Percentiles rank a stretch among this genome's conserved stretches.
These are phyloP conservation scores for Rhinolophus ferrumequinum DNA, from an alignment of 2,113 vertebrate genomes.

Conservation along the genomic window DNA sequence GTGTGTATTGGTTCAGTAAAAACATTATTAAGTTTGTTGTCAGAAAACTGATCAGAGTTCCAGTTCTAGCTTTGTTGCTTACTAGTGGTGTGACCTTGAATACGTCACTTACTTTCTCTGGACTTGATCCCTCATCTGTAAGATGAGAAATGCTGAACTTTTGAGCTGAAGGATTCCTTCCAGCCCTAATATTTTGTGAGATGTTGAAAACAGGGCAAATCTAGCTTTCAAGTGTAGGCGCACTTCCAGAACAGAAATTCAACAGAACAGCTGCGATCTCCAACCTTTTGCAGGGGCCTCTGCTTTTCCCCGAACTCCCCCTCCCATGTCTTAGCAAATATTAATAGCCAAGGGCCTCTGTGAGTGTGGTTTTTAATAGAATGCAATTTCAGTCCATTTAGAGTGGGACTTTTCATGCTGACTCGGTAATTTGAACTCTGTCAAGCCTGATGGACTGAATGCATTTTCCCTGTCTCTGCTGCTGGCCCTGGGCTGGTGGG, in stretches of 20 bases:
- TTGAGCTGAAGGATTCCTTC: neutral
- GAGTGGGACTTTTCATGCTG: constrained; percentile 71
- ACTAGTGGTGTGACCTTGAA: neutral
- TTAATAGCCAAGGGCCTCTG: constrained; percentile 74
- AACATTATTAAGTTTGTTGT: neutral
- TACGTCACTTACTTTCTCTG: neutral
- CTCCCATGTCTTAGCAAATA: constrained; percentile 66
- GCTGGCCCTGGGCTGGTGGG: neutral
- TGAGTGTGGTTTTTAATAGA: constrained; percentile 78
- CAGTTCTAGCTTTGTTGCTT: neutral
- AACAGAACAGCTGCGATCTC: constrained; percentile 37
- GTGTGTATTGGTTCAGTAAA: neutral
- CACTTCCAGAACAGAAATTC: constrained; percentile 35
- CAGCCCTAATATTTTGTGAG: neutral
- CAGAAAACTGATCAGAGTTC: neutral
- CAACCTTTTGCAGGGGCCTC: constrained; percentile 41
- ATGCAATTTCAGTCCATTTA: constrained; percentile 77
- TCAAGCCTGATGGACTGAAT: constrained; percentile 55
- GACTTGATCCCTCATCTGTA: neutral
- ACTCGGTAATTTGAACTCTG: constrained; percentile 69
- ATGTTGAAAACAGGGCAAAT: constrained; percentile 5
- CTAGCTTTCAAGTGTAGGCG: constrained; percentile 35
- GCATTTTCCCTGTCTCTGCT: neutral
- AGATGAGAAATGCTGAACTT: neutral
- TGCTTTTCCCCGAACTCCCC: neutral